Evolutionary conservation across 2,888 invertebrate genomes (phyloP).

Genomic region (Phyllotreta cruciferae): DNA sequence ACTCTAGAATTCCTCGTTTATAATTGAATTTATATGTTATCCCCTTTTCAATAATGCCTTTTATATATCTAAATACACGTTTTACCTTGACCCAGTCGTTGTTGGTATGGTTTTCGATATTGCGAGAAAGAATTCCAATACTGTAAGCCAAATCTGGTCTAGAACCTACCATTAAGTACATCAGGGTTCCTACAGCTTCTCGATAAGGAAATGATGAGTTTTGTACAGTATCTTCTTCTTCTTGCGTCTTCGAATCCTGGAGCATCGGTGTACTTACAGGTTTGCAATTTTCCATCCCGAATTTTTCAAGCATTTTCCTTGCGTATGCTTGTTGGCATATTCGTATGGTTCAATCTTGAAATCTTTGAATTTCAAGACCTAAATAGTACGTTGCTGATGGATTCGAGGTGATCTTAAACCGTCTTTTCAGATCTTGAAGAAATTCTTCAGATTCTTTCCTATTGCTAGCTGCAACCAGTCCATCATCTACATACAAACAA

Average conservation of each 20-base stretch:
- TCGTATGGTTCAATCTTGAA: slow-evolving; percentile 11
- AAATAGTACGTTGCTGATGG: slow-evolving; percentile 18
- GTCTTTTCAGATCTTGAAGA: background rate
- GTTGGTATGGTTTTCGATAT: slow-evolving; percentile 15
- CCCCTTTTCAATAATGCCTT: background rate
- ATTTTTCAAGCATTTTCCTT: slow-evolving; percentile 17
- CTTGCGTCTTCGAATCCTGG: background rate
- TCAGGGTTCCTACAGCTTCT: slow-evolving; percentile 14
- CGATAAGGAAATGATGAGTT: too few species aligned
- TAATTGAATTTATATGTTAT: background rate
- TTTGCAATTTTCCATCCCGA: slow-evolving; percentile 17
- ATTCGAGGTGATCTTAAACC: slow-evolving; percentile 22
- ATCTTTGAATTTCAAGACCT: slow-evolving; percentile 26
- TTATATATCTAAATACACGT: slow-evolving; percentile 21
- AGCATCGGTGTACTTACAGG: slow-evolving; percentile 13
- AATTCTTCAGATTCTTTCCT: background rate
- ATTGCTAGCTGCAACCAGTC: slow-evolving; percentile 18
- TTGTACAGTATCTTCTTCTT: too few species aligned
- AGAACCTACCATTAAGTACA: slow-evolving; percentile 25
- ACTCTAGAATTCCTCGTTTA: slow-evolving; percentile 26
- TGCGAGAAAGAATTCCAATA: slow-evolving; percentile 23
- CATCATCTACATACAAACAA: slow-evolving; percentile 14
- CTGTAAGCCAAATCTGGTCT: slow-evolving; percentile 25
- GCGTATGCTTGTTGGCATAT: slow-evolving; percentile 15
- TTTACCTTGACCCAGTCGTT: slow-evolving; percentile 17